phyloP scores from a whole-genome alignment of 2,888 invertebrate genomes.

The Eretmocerus hayati region DNA sequence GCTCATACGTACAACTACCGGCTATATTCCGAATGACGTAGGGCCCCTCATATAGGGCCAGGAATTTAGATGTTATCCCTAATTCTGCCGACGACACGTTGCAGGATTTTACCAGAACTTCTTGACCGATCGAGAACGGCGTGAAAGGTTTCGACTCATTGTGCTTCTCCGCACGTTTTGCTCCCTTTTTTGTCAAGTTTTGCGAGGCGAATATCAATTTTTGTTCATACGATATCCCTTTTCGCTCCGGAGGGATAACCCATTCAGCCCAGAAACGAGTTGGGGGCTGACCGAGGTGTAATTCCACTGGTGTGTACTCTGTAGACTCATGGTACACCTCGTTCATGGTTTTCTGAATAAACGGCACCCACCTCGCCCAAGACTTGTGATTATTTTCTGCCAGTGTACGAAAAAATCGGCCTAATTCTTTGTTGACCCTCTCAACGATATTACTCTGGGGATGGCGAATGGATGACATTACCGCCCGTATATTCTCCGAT shows the following conservation, averaged over 20 bases:
- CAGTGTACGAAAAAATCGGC: not conserved
- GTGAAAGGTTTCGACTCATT: not conserved
- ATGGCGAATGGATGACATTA: not conserved
- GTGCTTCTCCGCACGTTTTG: conserved; percentile 1
- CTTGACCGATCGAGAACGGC: conserved; percentile 2
- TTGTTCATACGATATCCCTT: not conserved
- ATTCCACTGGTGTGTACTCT: conserved; percentile 2
- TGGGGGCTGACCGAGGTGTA: not conserved
- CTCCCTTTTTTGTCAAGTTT: conserved; percentile 1
- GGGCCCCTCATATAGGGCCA: conserved; percentile 16
- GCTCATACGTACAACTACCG: not conserved
- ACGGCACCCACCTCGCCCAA: not conserved
- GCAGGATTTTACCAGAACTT: conserved; percentile 8
- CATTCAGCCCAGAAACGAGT: not conserved
- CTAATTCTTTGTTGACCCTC: not conserved
- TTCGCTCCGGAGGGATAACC: not conserved
- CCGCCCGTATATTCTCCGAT: not conserved
- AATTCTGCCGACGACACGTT: conserved; percentile 6
- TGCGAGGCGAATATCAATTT: not conserved
- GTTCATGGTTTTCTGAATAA: conserved; percentile 1
- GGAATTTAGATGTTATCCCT: conserved; percentile 13
- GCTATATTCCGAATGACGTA: not conserved
- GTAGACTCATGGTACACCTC: conserved; percentile 6
- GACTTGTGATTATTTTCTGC: not conserved
- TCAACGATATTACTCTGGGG: conserved; percentile 5